Percentiles rank a stretch among this genome's conserved stretches.
Evolutionary conservation across 2,113 vertebrate species (phyloP).

Genomic region (Candoia aspera): DNA sequence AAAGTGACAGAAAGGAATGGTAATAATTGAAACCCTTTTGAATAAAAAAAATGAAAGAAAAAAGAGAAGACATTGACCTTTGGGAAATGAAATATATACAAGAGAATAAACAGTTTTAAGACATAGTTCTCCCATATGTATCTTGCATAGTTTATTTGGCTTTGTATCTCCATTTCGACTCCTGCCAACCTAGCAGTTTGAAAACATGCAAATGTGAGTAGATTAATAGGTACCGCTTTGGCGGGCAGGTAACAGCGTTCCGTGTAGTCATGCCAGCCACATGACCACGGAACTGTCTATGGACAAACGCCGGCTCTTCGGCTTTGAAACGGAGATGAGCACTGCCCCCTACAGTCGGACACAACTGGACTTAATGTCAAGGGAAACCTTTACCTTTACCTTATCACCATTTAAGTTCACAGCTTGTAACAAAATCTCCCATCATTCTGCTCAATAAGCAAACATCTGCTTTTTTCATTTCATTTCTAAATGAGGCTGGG

Average conservation of each 20-base stretch:
- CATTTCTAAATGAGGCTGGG: slow-evolving; percentile 27
- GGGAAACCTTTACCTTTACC: too few species aligned
- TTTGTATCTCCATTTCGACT: neutral
- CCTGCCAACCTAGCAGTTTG: too few species aligned
- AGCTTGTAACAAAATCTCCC: slow-evolving; percentile 1
- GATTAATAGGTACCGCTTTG: too few species aligned
- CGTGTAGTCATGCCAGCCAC: too few species aligned
- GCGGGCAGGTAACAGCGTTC: too few species aligned
- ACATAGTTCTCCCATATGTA: neutral
- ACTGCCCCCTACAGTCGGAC: too few species aligned
- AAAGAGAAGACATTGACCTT: slow-evolving; percentile 3
- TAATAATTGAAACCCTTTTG: slow-evolving; percentile 1
- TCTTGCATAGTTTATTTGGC: neutral
- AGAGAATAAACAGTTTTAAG: slow-evolving; percentile 19
- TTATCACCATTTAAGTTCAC: neutral
- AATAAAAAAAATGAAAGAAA: neutral
- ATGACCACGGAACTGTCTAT: too few species aligned
- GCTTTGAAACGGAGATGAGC: too few species aligned
- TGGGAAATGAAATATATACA: slow-evolving; percentile 1
- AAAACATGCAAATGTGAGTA: too few species aligned
- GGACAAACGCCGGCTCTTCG: too few species aligned
- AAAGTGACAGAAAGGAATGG: slow-evolving; percentile 17
- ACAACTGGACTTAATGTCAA: too few species aligned
- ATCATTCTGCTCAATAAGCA: slow-evolving; percentile 21
- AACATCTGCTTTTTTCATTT: slow-evolving; percentile 18